Evolutionary conservation across 2,888 invertebrate genomes (phyloP), one percentile per base, ranked within the genome.

Genomic region (Pemphredon lugubris): DNA sequence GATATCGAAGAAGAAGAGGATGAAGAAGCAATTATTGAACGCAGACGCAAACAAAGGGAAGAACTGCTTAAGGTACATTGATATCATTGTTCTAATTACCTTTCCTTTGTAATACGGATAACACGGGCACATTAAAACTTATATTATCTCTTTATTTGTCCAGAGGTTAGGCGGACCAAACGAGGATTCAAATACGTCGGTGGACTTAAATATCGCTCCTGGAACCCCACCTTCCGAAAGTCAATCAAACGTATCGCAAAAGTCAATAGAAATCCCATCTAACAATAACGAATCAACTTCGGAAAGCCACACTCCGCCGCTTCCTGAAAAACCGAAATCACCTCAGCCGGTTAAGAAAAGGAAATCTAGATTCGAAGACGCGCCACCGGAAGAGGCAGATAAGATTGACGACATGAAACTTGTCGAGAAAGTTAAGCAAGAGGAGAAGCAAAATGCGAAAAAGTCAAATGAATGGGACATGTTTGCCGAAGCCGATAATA

Each of bases 401-500:
- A 82, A 83, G 16, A 51, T 47, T 26, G 83, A 84, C 2, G 88
- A 89, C 18, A 58, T 69, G 2, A 82, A 83, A 42, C 74, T 76
- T 7, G 81, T 72, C 13, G 87, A 89, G 2, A 87, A 89, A 61
- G 74, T 78, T 42, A 87, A 87, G 54, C 65, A 60, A 6, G 88
- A 88, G 0, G 88, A 89, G 5, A 88, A 88, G 63, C 83, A 75
- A 37, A 85, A 91, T 71, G 87, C 90, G 0, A 87, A 88, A 16
- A 93, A 93, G 84, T 90, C 91, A n/a, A 91, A 92, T 11, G 94
- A 95, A 81, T 96, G 96, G 95, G 96, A 96, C 85, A 96, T 96
- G 95, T 96, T 97, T 91, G 97, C 98, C 37, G 97, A 98, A 85
- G 95, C 96, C 77, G 96, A 96, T 85, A 95, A 95, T 89, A 96